Evolutionary conservation across 2,888 invertebrate genomes (phyloP), one percentile per base, ranked within the genome.

Genomic region (Rotaria magnacalcarata): DNA sequence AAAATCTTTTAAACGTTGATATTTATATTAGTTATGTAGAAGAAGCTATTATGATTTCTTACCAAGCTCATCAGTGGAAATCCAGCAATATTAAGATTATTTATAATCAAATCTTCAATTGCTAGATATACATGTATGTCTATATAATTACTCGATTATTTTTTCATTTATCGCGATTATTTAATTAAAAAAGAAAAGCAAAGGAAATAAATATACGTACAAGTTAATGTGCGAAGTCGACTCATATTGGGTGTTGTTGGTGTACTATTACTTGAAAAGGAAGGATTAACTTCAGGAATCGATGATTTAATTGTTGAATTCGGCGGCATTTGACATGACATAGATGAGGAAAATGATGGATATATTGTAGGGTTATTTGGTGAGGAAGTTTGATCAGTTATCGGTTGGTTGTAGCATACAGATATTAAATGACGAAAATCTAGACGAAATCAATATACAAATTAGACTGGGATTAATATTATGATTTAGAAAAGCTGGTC

Each of bases 401-500:
- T 47, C 47, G 34, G 27, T 7, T 43, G 80, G 47, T 80, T 47
- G 34, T 47, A 47, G n/a, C 80, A 80, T 5, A 80, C 80, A 24
- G 80, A 80, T 80, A 80, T 80, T n/a, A 80, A n/a, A 47, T 80
- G 80, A 80, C 80, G 80, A 43, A 80, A 80, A 80, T 80, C 80
- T 80, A 80, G 11, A 80, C 19, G 10, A 11, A 14, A 52, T 16
- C 14, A 52, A 52, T 52, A 16, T 52, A 1, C 50, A 50, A 50
- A 50, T 50, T 50, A 50, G 50, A 50, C 50, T 14, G 50, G 34
- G 34, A 34, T 34, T 34, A 34, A 34, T 34, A 34, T 34, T 34
- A 34, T 34, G 34, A 34, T 34, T 34, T 34, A 2, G 34, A 34
- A 34, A 34, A 34, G 34, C 34, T 34, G 2, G 1, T 34, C 34